These are phyloP conservation scores for Anolis carolinensis DNA, from an alignment of 2,113 vertebrate genomes.

Conservation along the genomic window DNA sequence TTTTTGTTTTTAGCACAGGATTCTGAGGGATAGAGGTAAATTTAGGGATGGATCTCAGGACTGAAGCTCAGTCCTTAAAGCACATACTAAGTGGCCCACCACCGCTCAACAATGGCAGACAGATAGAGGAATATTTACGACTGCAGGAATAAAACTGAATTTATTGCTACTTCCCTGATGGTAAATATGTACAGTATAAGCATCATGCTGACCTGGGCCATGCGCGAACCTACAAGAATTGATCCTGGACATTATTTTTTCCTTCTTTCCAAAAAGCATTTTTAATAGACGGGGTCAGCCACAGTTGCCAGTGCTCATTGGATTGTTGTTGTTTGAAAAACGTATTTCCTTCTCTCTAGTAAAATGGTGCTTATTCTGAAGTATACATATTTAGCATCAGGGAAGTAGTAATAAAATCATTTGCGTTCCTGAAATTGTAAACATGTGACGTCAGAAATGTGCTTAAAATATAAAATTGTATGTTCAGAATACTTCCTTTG, in stretches of 20 bases:
- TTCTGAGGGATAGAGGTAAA: not conserved
- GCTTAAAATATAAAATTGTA: not conserved
- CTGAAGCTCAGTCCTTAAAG: not conserved
- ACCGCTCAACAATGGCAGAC: not conserved
- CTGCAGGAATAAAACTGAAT: too few species aligned
- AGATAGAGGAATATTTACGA: too few species aligned
- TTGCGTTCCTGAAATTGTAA: not conserved
- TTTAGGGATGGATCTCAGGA: not conserved
- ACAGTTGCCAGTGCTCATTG: not conserved
- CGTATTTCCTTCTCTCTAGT: not conserved
- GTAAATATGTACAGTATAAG: too few species aligned
- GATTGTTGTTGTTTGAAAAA: not conserved
- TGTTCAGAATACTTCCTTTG: not conserved
- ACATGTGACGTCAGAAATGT: not conserved
- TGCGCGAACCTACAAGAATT: not conserved
- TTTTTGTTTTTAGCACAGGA: slow-evolving; percentile 10
- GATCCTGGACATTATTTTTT: not conserved
- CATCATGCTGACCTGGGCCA: too few species aligned
- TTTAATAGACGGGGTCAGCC: not conserved
- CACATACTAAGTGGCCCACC: not conserved
- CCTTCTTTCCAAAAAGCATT: not conserved
- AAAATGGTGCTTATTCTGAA: not conserved
- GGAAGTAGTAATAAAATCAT: not conserved
- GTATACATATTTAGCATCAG: not conserved
- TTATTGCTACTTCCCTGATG: too few species aligned